These are phyloP conservation scores for Proisotoma minuta DNA, from an alignment of 2,888 invertebrate genomes.

Conservation along the genomic window DNA sequence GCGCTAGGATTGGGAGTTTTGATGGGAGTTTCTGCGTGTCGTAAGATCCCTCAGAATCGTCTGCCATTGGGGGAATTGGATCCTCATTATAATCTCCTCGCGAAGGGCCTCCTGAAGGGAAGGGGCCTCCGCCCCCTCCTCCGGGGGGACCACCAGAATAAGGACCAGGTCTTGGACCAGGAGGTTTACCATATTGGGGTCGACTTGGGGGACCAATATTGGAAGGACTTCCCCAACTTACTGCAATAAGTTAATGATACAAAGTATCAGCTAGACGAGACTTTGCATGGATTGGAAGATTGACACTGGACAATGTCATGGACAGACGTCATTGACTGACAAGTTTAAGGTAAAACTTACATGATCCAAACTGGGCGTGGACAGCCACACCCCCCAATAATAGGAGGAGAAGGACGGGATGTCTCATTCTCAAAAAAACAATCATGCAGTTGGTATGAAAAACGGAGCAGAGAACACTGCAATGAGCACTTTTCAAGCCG, in stretches of 20 bases:
- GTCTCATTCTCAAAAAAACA: not conserved
- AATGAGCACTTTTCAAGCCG: no score
- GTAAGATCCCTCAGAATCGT: constrained; percentile 34
- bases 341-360: not conserved
- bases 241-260: constrained; percentile 13
- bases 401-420: constrained; percentile 20
- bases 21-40: constrained; percentile 43
- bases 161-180: not conserved
- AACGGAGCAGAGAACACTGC: no score
- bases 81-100: constrained; percentile 36
- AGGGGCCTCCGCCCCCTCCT: not conserved
- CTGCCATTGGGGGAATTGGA: constrained; percentile 42
- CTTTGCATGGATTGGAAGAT: not conserved
- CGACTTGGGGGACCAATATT: constrained; percentile 11
- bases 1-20: constrained; percentile 45
- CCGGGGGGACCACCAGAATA: constrained; percentile 1
- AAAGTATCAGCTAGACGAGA: not conserved
- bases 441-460: no score
- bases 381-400: constrained; percentile 32
- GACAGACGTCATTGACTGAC: not conserved
- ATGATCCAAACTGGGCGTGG: constrained; percentile 34
- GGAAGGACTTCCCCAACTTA: constrained; percentile 30
- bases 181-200: constrained; percentile 8
- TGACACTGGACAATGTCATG: not conserved
- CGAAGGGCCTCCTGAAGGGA: constrained; percentile 16